A percentile compares a stretch with the other conserved stretches of the same genome.
phyloP scores from a whole-genome alignment of 2,113 vertebrate species.

The Syngnathoides biaculeatus region DNA sequence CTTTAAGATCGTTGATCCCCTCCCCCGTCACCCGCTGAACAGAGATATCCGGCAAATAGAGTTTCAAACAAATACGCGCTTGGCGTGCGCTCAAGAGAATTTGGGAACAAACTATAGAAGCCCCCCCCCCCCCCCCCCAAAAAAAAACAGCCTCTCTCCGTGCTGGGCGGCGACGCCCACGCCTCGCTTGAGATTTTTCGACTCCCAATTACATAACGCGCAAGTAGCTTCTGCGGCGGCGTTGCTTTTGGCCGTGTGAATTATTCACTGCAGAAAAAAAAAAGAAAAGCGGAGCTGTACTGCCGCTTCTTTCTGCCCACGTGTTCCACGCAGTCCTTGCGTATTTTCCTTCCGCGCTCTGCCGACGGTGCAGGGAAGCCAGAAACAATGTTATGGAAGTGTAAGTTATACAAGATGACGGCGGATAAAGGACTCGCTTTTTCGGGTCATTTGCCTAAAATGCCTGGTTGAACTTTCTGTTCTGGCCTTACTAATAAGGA shows the following conservation, averaged over 20 bases:
- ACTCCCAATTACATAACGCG: constrained; percentile 58
- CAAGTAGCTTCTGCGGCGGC: constrained; percentile 22
- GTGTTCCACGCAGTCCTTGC: constrained; percentile 15
- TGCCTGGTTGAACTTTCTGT: too few species aligned
- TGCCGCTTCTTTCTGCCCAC: constrained; percentile 16
- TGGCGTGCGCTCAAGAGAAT: constrained; percentile 39
- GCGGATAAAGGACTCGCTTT: neutral
- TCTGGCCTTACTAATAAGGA: too few species aligned
- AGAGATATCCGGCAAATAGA: constrained; percentile 29
- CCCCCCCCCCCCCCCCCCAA: constrained; percentile 46
- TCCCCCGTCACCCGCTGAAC: neutral
- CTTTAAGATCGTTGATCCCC: too few species aligned
- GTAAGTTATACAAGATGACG: neutral
- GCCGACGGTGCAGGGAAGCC: neutral
- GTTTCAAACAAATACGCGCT: constrained; percentile 47
- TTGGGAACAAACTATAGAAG: constrained; percentile 55
- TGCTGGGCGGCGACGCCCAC: constrained; percentile 59
- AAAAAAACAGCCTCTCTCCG: constrained; percentile 29
- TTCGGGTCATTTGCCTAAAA: too few species aligned
- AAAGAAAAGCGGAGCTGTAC: constrained; percentile 10
- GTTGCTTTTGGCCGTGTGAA: constrained; percentile 33
- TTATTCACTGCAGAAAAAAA: constrained; percentile 30
- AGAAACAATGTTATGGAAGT: neutral
- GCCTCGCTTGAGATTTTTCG: constrained; percentile 40
- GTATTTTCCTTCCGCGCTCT: neutral